Evolutionary conservation across 2,113 vertebrate genomes (phyloP).

Genomic region (Xiphophorus couchianus): DNA sequence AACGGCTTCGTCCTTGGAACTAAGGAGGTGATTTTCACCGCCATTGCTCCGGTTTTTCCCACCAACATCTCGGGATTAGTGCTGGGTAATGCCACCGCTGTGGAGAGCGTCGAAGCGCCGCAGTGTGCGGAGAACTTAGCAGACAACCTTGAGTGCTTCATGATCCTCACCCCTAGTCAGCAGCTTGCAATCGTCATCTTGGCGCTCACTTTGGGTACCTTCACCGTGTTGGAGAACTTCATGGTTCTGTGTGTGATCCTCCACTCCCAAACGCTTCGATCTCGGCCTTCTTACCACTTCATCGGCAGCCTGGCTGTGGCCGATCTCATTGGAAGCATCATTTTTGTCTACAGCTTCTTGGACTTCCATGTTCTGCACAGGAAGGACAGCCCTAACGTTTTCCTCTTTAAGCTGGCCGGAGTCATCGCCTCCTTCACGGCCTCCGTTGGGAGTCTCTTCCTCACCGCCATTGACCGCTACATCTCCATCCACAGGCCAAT

Average conservation of each 20-base stretch:
- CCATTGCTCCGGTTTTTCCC: conserved; percentile 82
- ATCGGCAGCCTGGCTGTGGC: conserved; percentile 97
- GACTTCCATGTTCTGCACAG: conserved; percentile 98
- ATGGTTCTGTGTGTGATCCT: conserved; percentile 94
- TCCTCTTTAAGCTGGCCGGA: conserved; percentile 95
- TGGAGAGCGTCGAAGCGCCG: conserved; percentile 80
- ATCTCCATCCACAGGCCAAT: conserved; percentile 96
- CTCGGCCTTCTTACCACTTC: conserved; percentile 97
- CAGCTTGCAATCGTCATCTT: conserved; percentile 92
- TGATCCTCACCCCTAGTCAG: conserved; percentile 96
- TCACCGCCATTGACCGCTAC: conserved; percentile 97
- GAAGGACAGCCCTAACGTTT: conserved; percentile 93
- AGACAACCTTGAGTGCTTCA: conserved; percentile 98
- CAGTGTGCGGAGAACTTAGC: conserved; percentile 94
- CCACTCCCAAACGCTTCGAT: conserved; percentile 92
- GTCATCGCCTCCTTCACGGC: conserved; percentile 98
- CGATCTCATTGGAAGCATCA: conserved; percentile 95
- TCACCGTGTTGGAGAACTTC: conserved; percentile 96
- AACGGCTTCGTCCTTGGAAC: conserved; percentile 85
- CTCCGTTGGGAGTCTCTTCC: conserved; percentile 96
- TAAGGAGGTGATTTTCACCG: conserved; percentile 82
- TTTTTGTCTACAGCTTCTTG: conserved; percentile 98
- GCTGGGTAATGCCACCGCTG: conserved; percentile 83
- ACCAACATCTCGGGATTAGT: conserved; percentile 87
- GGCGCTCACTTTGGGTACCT: conserved; percentile 93